A percentile compares a stretch with the other conserved stretches of the same genome.
These are phyloP conservation scores for Calyptomena viridis DNA, from an alignment of 2,113 vertebrate species.

Conservation along the genomic window DNA sequence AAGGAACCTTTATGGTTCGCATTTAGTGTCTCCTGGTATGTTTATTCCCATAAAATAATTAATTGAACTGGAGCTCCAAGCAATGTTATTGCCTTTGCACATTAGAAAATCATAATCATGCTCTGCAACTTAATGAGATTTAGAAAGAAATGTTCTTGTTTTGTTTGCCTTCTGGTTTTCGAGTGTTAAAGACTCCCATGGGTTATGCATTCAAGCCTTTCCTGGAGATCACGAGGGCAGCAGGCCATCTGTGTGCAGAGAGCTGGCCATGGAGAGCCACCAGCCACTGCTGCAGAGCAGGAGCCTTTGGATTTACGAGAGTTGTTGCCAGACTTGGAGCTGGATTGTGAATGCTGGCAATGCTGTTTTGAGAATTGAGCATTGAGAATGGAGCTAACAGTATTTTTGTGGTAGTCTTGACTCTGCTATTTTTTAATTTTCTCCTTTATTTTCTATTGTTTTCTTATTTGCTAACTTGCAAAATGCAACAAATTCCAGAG, in stretches of 20 bases:
- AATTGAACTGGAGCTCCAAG: conserved; percentile 12
- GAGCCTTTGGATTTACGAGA: neutral
- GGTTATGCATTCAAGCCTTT: neutral
- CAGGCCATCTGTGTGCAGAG: neutral
- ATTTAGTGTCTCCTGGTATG: neutral
- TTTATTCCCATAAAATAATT: conserved; percentile 41
- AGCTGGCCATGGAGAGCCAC: neutral
- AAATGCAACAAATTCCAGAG: neutral
- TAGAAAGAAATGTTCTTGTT: neutral
- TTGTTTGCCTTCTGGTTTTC: neutral
- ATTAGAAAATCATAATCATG: conserved; percentile 8
- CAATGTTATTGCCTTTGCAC: conserved; percentile 15
- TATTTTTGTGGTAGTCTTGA: no score
- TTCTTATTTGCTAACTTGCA: conserved; percentile 35
- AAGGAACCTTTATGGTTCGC: neutral
- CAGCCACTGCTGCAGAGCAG: neutral
- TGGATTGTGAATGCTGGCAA: neutral
- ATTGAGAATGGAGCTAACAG: neutral
- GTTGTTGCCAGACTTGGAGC: neutral
- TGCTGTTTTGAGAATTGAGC: no score
- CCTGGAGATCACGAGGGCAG: neutral
- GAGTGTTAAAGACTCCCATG: neutral
- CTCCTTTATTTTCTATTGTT: conserved; percentile 45
- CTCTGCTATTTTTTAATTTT: neutral
- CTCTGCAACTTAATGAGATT: neutral